A percentile compares a stretch with the other conserved stretches of the same genome.
These are phyloP conservation scores for Phorcus lineatus DNA, from an alignment of 2,888 invertebrate species.

Conservation along the genomic window DNA sequence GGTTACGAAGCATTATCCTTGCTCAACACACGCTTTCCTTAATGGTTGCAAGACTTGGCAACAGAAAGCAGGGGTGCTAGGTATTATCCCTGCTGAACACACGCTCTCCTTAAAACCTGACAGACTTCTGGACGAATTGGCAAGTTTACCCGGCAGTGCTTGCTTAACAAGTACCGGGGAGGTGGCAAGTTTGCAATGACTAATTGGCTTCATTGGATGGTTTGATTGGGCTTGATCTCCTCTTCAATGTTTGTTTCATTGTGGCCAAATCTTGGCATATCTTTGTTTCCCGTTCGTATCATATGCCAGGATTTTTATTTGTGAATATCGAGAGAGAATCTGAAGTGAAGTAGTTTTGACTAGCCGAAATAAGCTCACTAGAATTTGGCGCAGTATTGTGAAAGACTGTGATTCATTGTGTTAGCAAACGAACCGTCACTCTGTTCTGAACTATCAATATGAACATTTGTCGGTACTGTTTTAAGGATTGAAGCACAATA, in stretches of 20 bases:
- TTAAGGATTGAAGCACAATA: not conserved
- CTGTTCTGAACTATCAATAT: not conserved
- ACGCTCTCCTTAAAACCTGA: not conserved
- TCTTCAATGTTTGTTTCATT: not conserved
- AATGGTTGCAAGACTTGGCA: not conserved
- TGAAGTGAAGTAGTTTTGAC: not conserved
- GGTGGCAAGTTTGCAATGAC: not conserved
- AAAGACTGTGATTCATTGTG: not conserved
- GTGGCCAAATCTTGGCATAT: not conserved
- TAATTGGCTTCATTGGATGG: slow-evolving; percentile 12
- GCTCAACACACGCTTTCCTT: not conserved
- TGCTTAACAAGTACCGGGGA: not conserved
- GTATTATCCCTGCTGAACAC: not conserved
- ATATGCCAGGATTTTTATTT: not conserved
- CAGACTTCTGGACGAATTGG: not conserved
- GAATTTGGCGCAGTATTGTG: not conserved
- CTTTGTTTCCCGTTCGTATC: not conserved
- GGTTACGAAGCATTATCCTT: not conserved
- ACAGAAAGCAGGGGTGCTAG: slow-evolving; percentile 2
- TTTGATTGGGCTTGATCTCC: not conserved
- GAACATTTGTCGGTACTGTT: slow-evolving; percentile 10
- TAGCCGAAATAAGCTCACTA: slow-evolving; percentile 1
- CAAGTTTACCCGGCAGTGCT: not conserved
- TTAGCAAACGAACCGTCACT: not conserved
- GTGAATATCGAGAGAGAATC: not conserved